Percentiles rank a stretch among this genome's conserved stretches.
Conservation (phyloP, 2,797 vertebrate genomes). For the Dromococcyx pavoninus region DNA sequence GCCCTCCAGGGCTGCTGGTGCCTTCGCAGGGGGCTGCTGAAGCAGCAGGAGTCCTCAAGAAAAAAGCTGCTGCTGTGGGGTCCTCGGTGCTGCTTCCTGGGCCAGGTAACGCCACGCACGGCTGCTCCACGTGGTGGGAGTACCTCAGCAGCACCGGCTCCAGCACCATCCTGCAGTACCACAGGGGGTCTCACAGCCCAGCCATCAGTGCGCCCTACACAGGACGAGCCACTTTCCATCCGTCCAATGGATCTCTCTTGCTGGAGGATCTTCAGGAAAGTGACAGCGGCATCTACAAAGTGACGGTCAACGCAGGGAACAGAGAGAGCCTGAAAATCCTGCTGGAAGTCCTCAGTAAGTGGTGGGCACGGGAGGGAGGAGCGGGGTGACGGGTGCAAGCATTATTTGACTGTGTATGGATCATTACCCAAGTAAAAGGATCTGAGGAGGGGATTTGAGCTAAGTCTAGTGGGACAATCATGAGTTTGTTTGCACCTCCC, state of each 20-base stretch:
- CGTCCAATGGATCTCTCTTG: neutral
- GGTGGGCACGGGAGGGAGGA: neutral
- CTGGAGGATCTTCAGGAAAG: slow-evolving; percentile 6
- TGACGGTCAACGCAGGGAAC: neutral
- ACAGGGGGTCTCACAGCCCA: fast-evolving
- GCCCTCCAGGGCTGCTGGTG: neutral
- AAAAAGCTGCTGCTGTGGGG: neutral
- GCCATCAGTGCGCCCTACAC: fast-evolving
- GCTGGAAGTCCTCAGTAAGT: slow-evolving; percentile 54
- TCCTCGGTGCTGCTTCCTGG: slow-evolving; percentile 16
- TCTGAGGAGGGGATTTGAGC: neutral
- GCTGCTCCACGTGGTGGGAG: neutral
- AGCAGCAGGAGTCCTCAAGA: fast-evolving
- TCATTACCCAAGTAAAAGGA: neutral
- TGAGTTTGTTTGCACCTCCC: too few species aligned
- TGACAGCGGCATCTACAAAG: slow-evolving; percentile 37
- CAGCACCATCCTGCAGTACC: neutral
- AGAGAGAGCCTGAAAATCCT: neutral
- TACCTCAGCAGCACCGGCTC: neutral
- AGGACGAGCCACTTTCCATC: neutral
- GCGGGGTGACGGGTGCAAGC: fast-evolving
- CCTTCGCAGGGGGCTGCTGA: neutral
- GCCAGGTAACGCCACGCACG: fast-evolving
- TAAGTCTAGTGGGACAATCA: neutral
- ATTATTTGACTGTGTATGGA: fast-evolving